Base-by-base conservation (phyloP, 2,113 vertebrate species). In the Amphiprion percula region DNA sequence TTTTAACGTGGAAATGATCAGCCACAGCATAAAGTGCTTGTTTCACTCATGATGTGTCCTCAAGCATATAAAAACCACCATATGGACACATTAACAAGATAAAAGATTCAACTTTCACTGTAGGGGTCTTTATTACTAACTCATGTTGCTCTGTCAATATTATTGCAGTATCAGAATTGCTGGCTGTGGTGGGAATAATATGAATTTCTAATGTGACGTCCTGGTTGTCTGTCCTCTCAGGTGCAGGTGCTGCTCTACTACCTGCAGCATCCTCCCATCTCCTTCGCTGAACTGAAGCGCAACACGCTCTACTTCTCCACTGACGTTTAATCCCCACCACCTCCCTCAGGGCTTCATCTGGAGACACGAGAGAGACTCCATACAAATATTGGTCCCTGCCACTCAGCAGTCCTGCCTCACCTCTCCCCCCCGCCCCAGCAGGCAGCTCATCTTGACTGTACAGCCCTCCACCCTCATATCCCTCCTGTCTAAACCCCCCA, bases 191-290 rank as follows among this genome's bases (percentile, higher is more conserved):
- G 21, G 21, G 21, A 21, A 21, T 21, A 21, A 21, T 21, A 21
- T 21, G 41, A 44, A 44, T 11, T 44, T 44, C 8, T 44, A 7
- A 12, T 44, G 12, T 14, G 12, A 44, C 41, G 2, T 12, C 12
- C 41, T 44, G 41, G 3, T 15, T 44, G 11, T 44, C 41, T 44
- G 41, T 68, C 37, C 47, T 15, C 47, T 14, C 84, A 99, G 98
- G 98, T 99, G 80, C 98, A 99, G 90, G 98, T 99, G 83, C 95
- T 99, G 74, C 96, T 99, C 58, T 99, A 99, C 90, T 99, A 99
- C 94, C 91, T 99, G 94, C 98, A 99, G 94, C 98, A 99, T 79
- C 94, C 96, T 66, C 97, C 98, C 74, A 97, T 99, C 74, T 96
- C 96, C 93, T 97, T 97, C 64, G 95, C 95, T 0, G 98, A 99